Evolutionary conservation across 2,113 vertebrate species (phyloP).

Genomic region (Otis tarda): DNA sequence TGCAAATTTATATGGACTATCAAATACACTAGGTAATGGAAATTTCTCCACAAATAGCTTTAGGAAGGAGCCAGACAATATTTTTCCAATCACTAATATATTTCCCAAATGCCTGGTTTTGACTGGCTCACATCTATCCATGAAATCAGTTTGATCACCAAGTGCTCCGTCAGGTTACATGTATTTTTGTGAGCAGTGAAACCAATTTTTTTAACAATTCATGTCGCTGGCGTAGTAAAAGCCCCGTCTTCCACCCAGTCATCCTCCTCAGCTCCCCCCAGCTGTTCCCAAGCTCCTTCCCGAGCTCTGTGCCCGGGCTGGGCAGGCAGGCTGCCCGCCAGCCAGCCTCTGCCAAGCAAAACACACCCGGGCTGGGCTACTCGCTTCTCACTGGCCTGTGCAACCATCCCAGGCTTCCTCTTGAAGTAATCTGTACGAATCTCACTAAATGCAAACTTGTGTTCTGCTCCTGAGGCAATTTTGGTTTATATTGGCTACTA

Average conservation of each 20-base stretch:
- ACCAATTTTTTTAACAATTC: neutral
- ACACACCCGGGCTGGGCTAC: neutral
- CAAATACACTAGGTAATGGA: neutral
- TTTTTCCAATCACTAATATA: neutral
- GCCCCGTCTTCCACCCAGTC: neutral
- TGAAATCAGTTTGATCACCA: neutral
- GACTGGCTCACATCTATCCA: neutral
- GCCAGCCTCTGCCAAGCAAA: neutral
- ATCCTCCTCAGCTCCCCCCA: too few relatives aligned
- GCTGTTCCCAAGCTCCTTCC: neutral
- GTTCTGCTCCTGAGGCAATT: neutral
- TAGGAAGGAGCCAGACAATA: neutral
- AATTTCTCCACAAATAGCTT: slow-evolving; percentile 7
- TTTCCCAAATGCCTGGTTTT: neutral
- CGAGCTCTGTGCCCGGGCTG: fast-evolving
- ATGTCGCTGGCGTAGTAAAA: neutral
- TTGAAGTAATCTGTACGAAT: neutral
- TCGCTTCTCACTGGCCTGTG: fast-evolving
- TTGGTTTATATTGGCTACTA: neutral
- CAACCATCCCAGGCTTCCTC: neutral
- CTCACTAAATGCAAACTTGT: neutral
- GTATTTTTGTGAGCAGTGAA: neutral
- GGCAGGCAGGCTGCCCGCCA: neutral
- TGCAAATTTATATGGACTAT: neutral
- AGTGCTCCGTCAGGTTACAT: neutral